These are phyloP conservation scores for Agapetus fuscipes DNA, from an alignment of 2,888 invertebrate species.

Conservation along the genomic window DNA sequence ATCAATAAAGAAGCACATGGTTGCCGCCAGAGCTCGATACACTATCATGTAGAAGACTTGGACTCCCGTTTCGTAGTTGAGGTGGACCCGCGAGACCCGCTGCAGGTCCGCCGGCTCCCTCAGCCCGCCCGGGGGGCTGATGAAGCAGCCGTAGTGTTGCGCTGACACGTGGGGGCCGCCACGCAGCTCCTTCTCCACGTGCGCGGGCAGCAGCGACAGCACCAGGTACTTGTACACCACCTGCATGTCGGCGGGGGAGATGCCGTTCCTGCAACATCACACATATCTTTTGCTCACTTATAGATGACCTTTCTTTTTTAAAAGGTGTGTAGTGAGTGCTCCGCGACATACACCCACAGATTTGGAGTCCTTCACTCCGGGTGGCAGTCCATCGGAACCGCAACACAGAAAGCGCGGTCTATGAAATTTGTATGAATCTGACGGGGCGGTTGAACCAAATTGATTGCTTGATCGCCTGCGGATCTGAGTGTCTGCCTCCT, in stretches of 20 bases:
- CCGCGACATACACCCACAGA: too few relatives aligned
- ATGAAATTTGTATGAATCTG: too few relatives aligned
- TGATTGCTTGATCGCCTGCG: too few relatives aligned
- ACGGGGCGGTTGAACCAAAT: too few relatives aligned
- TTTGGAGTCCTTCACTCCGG: too few relatives aligned
- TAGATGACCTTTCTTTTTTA: too few relatives aligned
- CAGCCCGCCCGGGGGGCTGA: conserved; percentile 39
- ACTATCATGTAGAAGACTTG: conserved; percentile 67
- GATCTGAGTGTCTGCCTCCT: too few relatives aligned
- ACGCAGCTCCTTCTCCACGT: conserved; percentile 59
- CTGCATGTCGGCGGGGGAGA: conserved; percentile 77
- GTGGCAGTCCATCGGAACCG: too few relatives aligned
- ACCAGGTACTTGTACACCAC: conserved; percentile 80
- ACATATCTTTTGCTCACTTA: too few relatives aligned
- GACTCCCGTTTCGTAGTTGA: conserved; percentile 49
- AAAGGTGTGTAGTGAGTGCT: too few relatives aligned
- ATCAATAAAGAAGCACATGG: conserved; percentile 75
- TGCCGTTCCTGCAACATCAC: conserved; percentile 77
- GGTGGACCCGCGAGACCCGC: conserved; percentile 60
- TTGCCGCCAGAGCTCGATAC: conserved; percentile 78
- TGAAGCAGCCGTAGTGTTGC: conserved; percentile 39
- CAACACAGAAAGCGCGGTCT: too few relatives aligned
- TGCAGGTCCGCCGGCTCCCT: conserved; percentile 39
- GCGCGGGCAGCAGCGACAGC: conserved; percentile 69
- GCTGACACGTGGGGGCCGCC: conserved; percentile 53